phyloP scores from a whole-genome alignment of 2,888 invertebrate species.

The Drosophila aldrichi region DNA sequence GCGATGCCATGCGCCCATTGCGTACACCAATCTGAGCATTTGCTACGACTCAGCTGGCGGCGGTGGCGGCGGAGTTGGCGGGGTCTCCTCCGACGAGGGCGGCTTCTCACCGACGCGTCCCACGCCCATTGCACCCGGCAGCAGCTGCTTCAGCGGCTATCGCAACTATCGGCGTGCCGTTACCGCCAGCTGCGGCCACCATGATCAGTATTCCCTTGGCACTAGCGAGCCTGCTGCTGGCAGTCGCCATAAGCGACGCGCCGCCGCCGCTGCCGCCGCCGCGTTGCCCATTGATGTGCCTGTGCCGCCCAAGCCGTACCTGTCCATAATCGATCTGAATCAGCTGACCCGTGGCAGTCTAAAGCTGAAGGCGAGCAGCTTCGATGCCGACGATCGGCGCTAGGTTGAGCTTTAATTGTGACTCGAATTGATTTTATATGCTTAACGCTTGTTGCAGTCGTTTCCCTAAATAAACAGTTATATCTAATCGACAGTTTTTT shows the following conservation, averaged over 20 bases:
- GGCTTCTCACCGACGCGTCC: slow-evolving; percentile 82
- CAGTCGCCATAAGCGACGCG: slow-evolving; percentile 39
- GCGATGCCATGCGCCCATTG: slow-evolving; percentile 86
- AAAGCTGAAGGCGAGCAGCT: slow-evolving; percentile 82
- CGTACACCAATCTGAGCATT: slow-evolving; percentile 87
- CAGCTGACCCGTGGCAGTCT: slow-evolving; percentile 88
- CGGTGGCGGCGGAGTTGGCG: slow-evolving; percentile 62
- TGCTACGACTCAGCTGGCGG: slow-evolving; percentile 86
- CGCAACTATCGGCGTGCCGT: slow-evolving; percentile 76
- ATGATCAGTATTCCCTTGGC: slow-evolving; percentile 83
- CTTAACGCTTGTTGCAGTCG: slow-evolving; percentile 47
- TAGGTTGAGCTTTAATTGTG: slow-evolving; percentile 28
- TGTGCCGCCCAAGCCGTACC: slow-evolving; percentile 87
- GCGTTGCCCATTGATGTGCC: slow-evolving; percentile 64
- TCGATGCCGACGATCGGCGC: slow-evolving; percentile 64
- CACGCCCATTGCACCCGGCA: slow-evolving; percentile 74
- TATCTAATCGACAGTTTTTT: slow-evolving; percentile 35
- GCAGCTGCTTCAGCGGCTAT: slow-evolving; percentile 80
- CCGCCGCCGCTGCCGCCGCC: slow-evolving; percentile 18
- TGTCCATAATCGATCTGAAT: slow-evolving; percentile 91
- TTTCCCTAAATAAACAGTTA: slow-evolving; percentile 51
- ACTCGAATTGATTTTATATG: slow-evolving; percentile 56
- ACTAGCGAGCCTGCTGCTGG: slow-evolving; percentile 56
- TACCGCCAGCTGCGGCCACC: slow-evolving; percentile 50
- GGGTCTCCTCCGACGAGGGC: slow-evolving; percentile 86